Evolutionary conservation across 2,888 invertebrate species (phyloP), one percentile per base, ranked within the genome.

Genomic region (Allacma fusca): DNA sequence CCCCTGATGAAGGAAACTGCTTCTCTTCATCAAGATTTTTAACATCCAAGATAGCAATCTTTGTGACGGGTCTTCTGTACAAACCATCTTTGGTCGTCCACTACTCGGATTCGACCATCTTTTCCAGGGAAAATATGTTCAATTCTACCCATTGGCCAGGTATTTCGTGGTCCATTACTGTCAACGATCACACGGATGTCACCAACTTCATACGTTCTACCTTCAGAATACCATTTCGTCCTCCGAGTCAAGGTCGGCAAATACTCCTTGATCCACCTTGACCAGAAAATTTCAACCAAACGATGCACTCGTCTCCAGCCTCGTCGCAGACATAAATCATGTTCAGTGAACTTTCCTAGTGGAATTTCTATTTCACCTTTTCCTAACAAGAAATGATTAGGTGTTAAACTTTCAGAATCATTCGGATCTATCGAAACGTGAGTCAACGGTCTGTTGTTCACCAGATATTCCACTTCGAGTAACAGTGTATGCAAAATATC

Each of bases 361-460:
- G 75, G 64, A 1, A 43, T 73, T 0, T 84, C 77, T 28, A 43
- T 28, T 7, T 59, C 59, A 1, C 85, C 69, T 24, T 43, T 29
- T 16, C 84, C 85, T 44, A 85, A 78, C 13, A 86, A 77, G 75
- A 86, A 85, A 79, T 86, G 85, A 21, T 82, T 84, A 4, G 85
- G 85, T 0, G 85, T 85, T 0, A 85, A 75, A 5, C 83, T 80
- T 26, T 69, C 76, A 12, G 81, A 64, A 64, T 85, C 83, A 21
- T 82, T 73, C 7, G 81, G 67, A 67, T 85, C 83, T 16, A 82
- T 74, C 2, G 85, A 84, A 16, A 85, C 71, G n/a, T 82, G 80
- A 13, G 79, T 79, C 4, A 86, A 43, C 7, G 85, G 85, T 13
- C 84, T 76, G 12, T 83, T 83, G 79, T 85, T 86, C 13, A 85